Evolutionary conservation across 2,888 invertebrate species (phyloP).

Genomic region (Limenitis arthemis): DNA sequence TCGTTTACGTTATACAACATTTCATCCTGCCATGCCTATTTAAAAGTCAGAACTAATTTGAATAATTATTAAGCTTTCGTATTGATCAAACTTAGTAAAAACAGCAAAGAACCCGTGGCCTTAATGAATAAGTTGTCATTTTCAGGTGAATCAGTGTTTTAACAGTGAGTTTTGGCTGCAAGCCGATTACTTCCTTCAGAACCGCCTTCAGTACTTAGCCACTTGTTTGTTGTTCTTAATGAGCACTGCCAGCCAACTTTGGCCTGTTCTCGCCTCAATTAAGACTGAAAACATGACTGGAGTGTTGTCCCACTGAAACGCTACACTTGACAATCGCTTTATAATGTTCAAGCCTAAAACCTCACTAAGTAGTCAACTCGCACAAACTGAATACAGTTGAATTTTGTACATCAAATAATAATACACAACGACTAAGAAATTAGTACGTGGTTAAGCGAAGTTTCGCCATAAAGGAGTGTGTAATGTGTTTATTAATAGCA

Average conservation of each 20-base stretch:
- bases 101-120: neutral
- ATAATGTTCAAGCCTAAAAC: slow-evolving; percentile 21
- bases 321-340: slow-evolving; percentile 25
- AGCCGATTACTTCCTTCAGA: slow-evolving; percentile 62
- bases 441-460: neutral
- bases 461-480: neutral
- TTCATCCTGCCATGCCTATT: neutral
- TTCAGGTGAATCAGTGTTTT: slow-evolving; percentile 31
- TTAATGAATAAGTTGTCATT: slow-evolving; percentile 24
- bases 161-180: slow-evolving; percentile 36
- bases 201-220: slow-evolving; percentile 53
- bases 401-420: slow-evolving; percentile 16
- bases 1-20: neutral
- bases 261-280: slow-evolving; percentile 64
- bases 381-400: slow-evolving; percentile 13
- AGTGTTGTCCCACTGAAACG: slow-evolving; percentile 39
- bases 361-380: slow-evolving; percentile 20
- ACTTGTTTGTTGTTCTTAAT: slow-evolving; percentile 69
- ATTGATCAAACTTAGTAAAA: neutral
- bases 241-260: slow-evolving; percentile 64
- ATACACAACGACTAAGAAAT: neutral
- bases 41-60: neutral
- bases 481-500: no score
- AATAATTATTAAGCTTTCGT: neutral
- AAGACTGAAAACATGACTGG: slow-evolving; percentile 63